These are phyloP conservation scores for Brenthis ino DNA, from an alignment of 2,888 invertebrate species.

Conservation along the genomic window DNA sequence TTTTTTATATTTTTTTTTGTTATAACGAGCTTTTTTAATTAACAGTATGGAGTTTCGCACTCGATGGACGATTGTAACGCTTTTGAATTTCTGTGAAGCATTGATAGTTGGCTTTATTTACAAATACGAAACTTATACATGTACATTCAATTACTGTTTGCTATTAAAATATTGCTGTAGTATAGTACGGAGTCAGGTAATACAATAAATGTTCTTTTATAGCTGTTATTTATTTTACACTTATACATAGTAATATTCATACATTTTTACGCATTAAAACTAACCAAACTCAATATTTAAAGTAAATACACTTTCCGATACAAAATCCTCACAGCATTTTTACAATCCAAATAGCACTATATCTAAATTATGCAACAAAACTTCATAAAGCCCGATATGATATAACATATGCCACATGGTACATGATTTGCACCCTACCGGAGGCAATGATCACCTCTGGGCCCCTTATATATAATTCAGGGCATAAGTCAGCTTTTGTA, in stretches of 20 bases:
- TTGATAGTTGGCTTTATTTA: slow-evolving; percentile 7
- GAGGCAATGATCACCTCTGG: slow-evolving; percentile 41
- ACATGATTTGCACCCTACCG: slow-evolving; percentile 37
- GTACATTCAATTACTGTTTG: no score
- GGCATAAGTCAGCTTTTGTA: slow-evolving; percentile 43
- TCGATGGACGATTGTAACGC: slow-evolving; percentile 4
- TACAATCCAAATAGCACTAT: not conserved
- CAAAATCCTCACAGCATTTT: no score
- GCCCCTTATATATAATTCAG: slow-evolving; percentile 55
- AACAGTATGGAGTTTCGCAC: slow-evolving; percentile 15
- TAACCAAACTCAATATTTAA: no score
- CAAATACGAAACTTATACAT: not conserved
- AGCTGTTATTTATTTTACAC: not conserved
- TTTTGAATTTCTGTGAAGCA: slow-evolving; percentile 5
- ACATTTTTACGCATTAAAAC: no score
- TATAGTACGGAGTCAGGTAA: no score
- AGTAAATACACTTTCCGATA: no score
- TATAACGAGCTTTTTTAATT: slow-evolving; percentile 29
- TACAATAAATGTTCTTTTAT: no score
- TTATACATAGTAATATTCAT: not conserved
- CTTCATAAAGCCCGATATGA: not conserved
- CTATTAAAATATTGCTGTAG: no score
- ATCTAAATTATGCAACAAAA: not conserved
- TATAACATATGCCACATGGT: slow-evolving; percentile 2
- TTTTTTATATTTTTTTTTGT: slow-evolving; percentile 34